Base-by-base conservation (phyloP, 2,797 vertebrate genomes). In the Alfaro cultratus region DNA sequence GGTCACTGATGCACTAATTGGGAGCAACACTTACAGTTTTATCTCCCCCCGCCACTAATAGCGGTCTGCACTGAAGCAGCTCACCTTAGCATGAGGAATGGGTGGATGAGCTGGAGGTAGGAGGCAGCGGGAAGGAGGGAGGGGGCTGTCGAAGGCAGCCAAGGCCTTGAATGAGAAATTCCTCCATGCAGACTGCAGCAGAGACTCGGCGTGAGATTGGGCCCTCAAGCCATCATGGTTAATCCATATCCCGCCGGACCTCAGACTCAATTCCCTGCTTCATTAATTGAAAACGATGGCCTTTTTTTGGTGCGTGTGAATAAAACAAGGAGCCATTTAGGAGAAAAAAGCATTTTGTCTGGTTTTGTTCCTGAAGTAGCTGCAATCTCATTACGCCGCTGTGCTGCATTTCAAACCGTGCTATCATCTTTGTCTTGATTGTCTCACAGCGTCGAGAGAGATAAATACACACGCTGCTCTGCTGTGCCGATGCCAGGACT, bases 1-100 rank as follows among this genome's bases (percentile, higher is more conserved):
- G 97, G 97, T 98, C 97, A 98, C 97, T 97, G 96, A 97, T 97
- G 97, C 97, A 97, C 97, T 99, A 99, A 99, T 99, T 98, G 97
- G 97, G 97, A 98, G 97, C 97, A 98, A 98, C 97, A 97, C 97
- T 98, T 98, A 97, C 97, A 97, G 97, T 98, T 98, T 98, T 98
- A 98, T 99, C 97, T 99, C 97, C 91, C 97, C 96, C 96, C 97
- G 46, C 97, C 97, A 93, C 97, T 98, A 98, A 98, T 98, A 97
- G 97, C 96, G 95, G 96, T 96, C 96, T 94, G 95, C 96, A 95
- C 97, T 96, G 96, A 97, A 97, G 92, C 86, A 91, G 34, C 92
- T 90, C 89, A 93, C 91, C 91, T 93, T 74, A 81, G 91, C 86
- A 91, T 82, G 91, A 91, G 89, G 86, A 87, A 90, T 83, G 88